phyloP scores from a whole-genome alignment of 2,113 vertebrate species.

The Polypterus senegalus region DNA sequence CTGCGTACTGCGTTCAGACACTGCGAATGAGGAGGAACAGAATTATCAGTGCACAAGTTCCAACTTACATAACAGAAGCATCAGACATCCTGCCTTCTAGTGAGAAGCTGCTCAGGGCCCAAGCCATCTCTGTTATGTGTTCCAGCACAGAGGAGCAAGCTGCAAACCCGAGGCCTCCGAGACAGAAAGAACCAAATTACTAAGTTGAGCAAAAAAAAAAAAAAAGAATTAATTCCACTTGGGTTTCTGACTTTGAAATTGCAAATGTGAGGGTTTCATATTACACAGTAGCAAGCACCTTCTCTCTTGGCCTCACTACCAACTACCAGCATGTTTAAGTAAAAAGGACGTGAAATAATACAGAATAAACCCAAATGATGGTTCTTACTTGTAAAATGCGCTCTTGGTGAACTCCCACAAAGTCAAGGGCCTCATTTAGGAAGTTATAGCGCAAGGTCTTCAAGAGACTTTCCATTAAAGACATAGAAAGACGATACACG shows the following conservation, averaged over 20 bases:
- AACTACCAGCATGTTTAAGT: too few relatives aligned
- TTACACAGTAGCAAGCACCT: too few relatives aligned
- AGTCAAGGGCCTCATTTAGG: constrained; percentile 84
- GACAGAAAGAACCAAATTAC: too few relatives aligned
- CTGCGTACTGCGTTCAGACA: constrained; percentile 86
- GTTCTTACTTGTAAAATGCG: constrained; percentile 78
- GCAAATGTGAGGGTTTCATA: too few relatives aligned
- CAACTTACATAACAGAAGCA: neutral
- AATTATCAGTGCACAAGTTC: neutral
- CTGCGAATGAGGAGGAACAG: constrained; percentile 35
- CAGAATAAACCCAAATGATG: neutral
- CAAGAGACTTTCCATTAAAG: constrained; percentile 85
- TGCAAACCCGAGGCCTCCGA: too few relatives aligned
- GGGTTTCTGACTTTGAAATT: too few relatives aligned
- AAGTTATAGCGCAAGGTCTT: constrained; percentile 94
- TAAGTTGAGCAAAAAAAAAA: too few relatives aligned
- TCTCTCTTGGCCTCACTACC: too few relatives aligned
- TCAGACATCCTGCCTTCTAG: neutral
- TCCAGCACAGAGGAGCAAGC: too few relatives aligned
- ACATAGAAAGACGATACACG: constrained; percentile 85
- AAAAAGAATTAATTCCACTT: too few relatives aligned
- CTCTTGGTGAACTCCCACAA: constrained; percentile 89
- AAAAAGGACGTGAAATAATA: neutral
- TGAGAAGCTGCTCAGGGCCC: too few relatives aligned
- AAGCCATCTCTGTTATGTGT: too few relatives aligned